Conservation (phyloP, 2,797 vertebrate genomes). For the Pangasius mekongensis region DNA sequence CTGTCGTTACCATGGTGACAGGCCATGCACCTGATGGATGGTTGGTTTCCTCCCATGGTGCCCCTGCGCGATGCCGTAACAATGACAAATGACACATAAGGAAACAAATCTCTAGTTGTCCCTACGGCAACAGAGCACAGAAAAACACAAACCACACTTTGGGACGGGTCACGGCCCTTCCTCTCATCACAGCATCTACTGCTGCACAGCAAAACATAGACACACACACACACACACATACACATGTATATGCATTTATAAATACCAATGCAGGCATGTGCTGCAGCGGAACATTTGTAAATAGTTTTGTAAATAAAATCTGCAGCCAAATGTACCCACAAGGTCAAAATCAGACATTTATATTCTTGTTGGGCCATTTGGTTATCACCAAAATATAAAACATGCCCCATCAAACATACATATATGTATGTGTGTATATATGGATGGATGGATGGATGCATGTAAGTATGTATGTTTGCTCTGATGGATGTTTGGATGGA, state of each 20-base stretch:
- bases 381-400: not conserved
- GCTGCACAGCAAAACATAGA: constrained; percentile 11
- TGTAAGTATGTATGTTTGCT: too few species aligned
- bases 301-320: not conserved
- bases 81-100: constrained; percentile 59
- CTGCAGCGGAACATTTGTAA: not conserved
- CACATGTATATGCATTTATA: not conserved
- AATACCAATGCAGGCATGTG: not conserved
- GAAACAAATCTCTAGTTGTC: constrained; percentile 58
- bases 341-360: not conserved
- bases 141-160: constrained; percentile 47
- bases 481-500: too few species aligned
- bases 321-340: not conserved
- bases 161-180: constrained; percentile 39
- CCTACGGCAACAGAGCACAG: constrained; percentile 41
- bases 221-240: not conserved
- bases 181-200: not conserved
- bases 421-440: not conserved
- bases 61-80: constrained; percentile 49
- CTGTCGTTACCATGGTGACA: constrained; percentile 49
- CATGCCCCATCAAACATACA: not conserved
- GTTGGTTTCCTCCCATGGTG: constrained; percentile 53
- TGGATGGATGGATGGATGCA: too few species aligned
- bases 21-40: constrained; percentile 57
- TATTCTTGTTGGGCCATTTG: not conserved